phyloP scores from a whole-genome alignment of 2,797 vertebrate genomes.

The Aldrovandia affinis region DNA sequence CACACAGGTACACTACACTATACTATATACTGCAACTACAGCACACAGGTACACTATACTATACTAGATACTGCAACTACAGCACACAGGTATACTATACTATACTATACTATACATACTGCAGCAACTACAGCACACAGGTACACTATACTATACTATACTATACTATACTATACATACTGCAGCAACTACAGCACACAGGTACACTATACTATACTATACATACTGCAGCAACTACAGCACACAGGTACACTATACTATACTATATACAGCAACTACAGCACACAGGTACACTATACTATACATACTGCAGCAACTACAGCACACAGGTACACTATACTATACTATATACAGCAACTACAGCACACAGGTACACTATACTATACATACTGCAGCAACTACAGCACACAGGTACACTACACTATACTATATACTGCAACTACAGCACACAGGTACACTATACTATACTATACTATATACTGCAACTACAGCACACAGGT shows the following conservation, averaged over 20 bases:
- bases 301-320: not conserved
- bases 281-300: not conserved
- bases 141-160: constrained; percentile 50
- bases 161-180: no score
- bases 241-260: not conserved
- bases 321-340: not conserved
- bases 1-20: not conserved
- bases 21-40: not conserved
- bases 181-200: not conserved
- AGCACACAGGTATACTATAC: not conserved
- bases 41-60: not conserved
- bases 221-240: constrained; percentile 5
- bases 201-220: not conserved
- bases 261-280: not conserved
- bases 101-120: not conserved
- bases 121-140: constrained; percentile 35
- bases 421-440: no score
- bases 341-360: not conserved
- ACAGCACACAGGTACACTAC: no score
- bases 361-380: no score
- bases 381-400: no score
- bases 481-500: no score
- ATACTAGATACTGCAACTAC: not conserved
- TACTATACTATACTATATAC: not conserved
- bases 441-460: not conserved